A percentile compares a stretch with the other conserved stretches of the same genome.
Evolutionary conservation across 2,888 invertebrate species (phyloP).

Genomic region (Acleris literana): DNA sequence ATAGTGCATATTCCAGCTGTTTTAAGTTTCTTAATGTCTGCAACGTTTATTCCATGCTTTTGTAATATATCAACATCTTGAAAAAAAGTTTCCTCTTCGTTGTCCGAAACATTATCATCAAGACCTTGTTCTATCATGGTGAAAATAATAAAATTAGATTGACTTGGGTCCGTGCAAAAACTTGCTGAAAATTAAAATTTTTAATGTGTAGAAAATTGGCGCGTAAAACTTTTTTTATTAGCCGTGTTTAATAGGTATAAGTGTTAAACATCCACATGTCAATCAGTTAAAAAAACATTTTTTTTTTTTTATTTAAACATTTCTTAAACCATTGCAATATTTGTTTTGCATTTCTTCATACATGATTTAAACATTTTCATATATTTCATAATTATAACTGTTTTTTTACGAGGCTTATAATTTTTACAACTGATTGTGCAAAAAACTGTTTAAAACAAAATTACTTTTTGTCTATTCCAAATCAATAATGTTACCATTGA

Average conservation of each 20-base stretch:
- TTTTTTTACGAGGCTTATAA: no score
- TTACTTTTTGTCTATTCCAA: no score
- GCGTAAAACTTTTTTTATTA: not conserved
- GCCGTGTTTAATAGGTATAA: no score
- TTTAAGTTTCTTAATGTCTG: slow-evolving; percentile 91
- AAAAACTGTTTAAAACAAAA: no score
- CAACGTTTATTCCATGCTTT: slow-evolving; percentile 86
- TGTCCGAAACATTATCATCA: slow-evolving; percentile 75
- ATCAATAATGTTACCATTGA: no score
- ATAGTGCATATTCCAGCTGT: slow-evolving; percentile 90
- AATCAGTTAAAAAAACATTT: no score
- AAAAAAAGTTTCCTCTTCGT: slow-evolving; percentile 87
- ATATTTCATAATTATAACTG: no score
- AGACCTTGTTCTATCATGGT: slow-evolving; percentile 70
- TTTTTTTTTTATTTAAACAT: no score
- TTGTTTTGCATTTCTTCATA: not conserved
- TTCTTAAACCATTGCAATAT: no score
- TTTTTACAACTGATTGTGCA: no score
- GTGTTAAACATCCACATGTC: no score
- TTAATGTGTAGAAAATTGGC: not conserved
- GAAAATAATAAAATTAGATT: not conserved
- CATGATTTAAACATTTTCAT: not conserved
- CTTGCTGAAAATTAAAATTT: not conserved
- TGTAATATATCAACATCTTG: slow-evolving; percentile 88
- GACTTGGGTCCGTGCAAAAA: not conserved